Percentiles rank a stretch among this genome's conserved stretches.
Evolutionary conservation across 2,113 vertebrate genomes (phyloP).

Genomic region (Nettapus auritus): DNA sequence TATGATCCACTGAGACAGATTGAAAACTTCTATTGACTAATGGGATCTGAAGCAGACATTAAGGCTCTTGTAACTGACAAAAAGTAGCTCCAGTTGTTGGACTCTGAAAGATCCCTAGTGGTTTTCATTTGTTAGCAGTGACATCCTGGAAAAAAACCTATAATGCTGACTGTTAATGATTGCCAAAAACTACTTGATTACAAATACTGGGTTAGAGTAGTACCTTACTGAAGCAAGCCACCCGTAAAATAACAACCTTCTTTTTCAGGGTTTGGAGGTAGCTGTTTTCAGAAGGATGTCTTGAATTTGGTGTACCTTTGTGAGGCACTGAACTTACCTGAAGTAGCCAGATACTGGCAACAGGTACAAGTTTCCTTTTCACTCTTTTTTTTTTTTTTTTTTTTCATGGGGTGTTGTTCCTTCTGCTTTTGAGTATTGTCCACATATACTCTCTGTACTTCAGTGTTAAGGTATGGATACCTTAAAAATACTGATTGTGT

Average conservation of each 20-base stretch:
- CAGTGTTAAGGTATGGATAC: neutral
- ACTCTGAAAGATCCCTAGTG: neutral
- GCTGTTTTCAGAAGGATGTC: constrained; percentile 99
- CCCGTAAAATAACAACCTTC: neutral
- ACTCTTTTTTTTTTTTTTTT: neutral
- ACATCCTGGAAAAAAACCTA: neutral
- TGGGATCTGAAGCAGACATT: neutral
- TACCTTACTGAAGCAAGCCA: neutral
- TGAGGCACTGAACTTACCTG: constrained; percentile 94
- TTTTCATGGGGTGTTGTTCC: neutral
- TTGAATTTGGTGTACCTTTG: constrained; percentile 97
- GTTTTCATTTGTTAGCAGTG: neutral
- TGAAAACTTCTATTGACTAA: neutral
- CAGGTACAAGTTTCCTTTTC: constrained; percentile 79
- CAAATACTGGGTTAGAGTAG: neutral
- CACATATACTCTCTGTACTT: neutral
- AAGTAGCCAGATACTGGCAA: constrained; percentile 98
- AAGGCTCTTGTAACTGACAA: neutral
- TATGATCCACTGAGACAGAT: neutral
- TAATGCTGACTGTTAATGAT: neutral
- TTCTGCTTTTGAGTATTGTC: neutral
- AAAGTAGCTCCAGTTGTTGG: neutral
- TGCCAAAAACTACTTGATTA: neutral
- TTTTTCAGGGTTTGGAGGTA: constrained; percentile 93
- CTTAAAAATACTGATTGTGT: neutral